Conservation (phyloP, 2,797 vertebrate species). For the Brachymystax lenok region DNA sequence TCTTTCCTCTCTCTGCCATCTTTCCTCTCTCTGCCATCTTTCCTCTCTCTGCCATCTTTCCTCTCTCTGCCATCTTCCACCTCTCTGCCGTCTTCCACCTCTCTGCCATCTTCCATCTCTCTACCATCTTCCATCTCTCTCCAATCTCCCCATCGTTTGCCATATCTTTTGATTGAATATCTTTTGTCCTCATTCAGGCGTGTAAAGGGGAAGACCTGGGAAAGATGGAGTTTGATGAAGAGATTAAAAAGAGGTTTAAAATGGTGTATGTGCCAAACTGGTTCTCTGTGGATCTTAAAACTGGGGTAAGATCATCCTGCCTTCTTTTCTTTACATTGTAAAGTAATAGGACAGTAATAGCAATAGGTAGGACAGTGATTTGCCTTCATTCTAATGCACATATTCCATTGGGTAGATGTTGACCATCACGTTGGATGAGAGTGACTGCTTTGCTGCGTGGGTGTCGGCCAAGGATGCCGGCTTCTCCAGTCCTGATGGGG, state of each 20-base stretch:
- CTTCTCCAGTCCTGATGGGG: slow-evolving; percentile 84
- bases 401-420: slow-evolving; percentile 76
- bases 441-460: slow-evolving; percentile 87
- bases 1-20: background rate
- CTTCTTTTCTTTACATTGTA: background rate
- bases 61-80: no score
- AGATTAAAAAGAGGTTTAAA: slow-evolving; percentile 88
- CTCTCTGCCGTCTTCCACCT: no score
- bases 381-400: no score
- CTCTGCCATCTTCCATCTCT: no score
- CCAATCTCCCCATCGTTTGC: background rate
- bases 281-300: slow-evolving; percentile 89
- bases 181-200: slow-evolving; percentile 66
- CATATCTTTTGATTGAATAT: background rate
- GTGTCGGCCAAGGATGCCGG: slow-evolving; percentile 87
- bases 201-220: slow-evolving; percentile 88
- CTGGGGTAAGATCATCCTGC: slow-evolving; percentile 73
- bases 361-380: background rate
- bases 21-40: no score
- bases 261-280: slow-evolving; percentile 90
- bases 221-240: slow-evolving; percentile 87
- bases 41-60: background rate
- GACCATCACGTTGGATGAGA: slow-evolving; percentile 87
- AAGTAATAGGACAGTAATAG: background rate
- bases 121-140: background rate